Base-by-base conservation (phyloP, 92 coral and sea anemone species). In the Zoanthus solanderi region DNA sequence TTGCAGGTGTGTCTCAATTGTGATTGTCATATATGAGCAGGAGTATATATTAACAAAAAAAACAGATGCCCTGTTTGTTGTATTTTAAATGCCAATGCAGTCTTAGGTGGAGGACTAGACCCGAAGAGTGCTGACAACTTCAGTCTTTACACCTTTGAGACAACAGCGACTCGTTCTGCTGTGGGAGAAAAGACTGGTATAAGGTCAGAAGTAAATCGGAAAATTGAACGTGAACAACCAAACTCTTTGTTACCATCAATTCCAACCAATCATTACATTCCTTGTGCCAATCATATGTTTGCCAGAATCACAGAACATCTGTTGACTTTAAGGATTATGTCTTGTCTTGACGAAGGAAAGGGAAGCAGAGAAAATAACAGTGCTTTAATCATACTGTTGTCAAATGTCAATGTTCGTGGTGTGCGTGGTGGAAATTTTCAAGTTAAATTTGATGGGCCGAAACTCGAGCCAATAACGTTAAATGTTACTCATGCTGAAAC, bases 401-500 rank as follows among this genome's bases (percentile, higher is more conserved):
- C 89, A 63, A 85, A 84, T 16, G 76, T 78, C 23, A 85, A 85
- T 44, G 71, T 48, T n/a, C 87, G 83, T 74, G 92, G 92, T 1
- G 92, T 76, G 4, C 69, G 88, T 32, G 87, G 87, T 63, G 93
- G 93, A 15, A 52, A 89, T 44, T 89, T 83, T 83, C 16, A 87
- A 71, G 37, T 90, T 17, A 81, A 87, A 56, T 90, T 87, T 90
- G 93, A 90, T 78, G 87, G 87, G 1, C 87, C 76, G 80, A 90
- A 90, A 87, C 75, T 87, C 32, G 93, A 90, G 29, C 93, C 84
- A 79, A 56, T 90, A 5, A 46, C 90, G 6, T 28, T 90, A 2
- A 86, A 90, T 68, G 90, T 79, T 4, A 3, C 90, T 2, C 90
- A 87, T 74, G 88, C 93, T 2, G 90, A 90, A n/a, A 78, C 69